phyloP scores from a whole-genome alignment of 2,797 vertebrate species.

The Tolypeutes matacus region DNA sequence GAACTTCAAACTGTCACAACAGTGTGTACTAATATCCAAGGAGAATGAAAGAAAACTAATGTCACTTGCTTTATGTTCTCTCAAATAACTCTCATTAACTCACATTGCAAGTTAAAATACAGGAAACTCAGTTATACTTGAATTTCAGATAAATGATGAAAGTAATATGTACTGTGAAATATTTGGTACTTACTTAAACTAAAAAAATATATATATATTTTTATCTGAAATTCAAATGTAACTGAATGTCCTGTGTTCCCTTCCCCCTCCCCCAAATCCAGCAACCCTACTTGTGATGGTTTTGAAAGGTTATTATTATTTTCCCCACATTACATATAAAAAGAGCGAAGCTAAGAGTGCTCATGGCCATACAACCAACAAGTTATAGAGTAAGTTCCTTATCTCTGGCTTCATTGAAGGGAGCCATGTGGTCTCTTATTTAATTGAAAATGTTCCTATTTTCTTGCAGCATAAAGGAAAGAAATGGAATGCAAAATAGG shows the following conservation, averaged over 20 bases:
- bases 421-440: background rate
- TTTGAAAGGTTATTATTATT: background rate
- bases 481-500: background rate
- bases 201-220: too few relatives aligned
- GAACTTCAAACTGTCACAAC: too few relatives aligned
- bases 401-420: background rate
- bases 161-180: too few relatives aligned
- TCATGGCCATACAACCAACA: background rate
- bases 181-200: too few relatives aligned
- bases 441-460: background rate
- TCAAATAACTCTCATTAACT: background rate
- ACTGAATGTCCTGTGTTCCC: too few relatives aligned
- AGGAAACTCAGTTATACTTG: too few relatives aligned
- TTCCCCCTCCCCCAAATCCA: too few relatives aligned
- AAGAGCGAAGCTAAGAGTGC: background rate
- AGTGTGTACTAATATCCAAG: background rate
- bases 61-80: background rate
- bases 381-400: background rate
- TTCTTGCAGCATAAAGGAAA: background rate
- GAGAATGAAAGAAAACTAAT: background rate
- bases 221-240: too few relatives aligned
- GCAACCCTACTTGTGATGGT: background rate
- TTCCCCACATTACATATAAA: background rate
- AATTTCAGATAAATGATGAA: background rate
- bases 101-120: background rate